Conservation (phyloP, 2,113 vertebrate species). For the Oncorhynchus masou region DNA sequence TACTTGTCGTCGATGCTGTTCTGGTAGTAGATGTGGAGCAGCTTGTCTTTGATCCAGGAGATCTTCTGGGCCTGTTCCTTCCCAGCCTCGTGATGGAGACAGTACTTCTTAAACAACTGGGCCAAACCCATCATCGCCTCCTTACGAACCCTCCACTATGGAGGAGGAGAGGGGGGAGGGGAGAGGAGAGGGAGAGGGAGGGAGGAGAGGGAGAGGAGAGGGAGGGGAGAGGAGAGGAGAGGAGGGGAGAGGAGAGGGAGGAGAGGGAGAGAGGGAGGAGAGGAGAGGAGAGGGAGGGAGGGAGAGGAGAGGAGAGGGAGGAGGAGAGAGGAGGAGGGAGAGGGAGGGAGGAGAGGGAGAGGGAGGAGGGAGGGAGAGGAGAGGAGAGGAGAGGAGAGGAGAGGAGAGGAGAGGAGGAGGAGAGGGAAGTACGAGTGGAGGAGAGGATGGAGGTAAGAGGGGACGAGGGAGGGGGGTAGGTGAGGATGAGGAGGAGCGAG, state of each 20-base stretch:
- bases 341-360: no score
- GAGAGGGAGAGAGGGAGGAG: rapidly evolving
- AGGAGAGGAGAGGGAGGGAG: rapidly evolving
- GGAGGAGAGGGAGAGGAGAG: neutral
- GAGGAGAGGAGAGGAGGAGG: no score
- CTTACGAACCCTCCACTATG: slow-evolving; percentile 96
- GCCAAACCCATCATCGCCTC: slow-evolving; percentile 99
- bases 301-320: no score
- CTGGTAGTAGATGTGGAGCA: slow-evolving; percentile 98
- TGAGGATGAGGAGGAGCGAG: no score
- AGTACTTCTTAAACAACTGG: slow-evolving; percentile 96
- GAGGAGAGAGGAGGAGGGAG: rapidly evolving
- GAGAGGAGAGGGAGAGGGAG: no score
- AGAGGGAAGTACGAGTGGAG: no score
- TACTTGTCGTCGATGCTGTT: slow-evolving; percentile 98
- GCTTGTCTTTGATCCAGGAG: slow-evolving; percentile 98
- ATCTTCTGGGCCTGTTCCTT: slow-evolving; percentile 67
- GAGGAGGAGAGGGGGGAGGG: neutral
- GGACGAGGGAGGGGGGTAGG: no score
- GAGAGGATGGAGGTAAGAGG: no score
- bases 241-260: rapidly evolving
- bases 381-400: rapidly evolving
- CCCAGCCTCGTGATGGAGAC: slow-evolving; percentile 31
- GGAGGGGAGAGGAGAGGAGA: rapidly evolving
- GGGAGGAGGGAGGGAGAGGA: rapidly evolving